Conservation (phyloP, 2,888 invertebrate genomes). For the Archips xylosteana region DNA sequence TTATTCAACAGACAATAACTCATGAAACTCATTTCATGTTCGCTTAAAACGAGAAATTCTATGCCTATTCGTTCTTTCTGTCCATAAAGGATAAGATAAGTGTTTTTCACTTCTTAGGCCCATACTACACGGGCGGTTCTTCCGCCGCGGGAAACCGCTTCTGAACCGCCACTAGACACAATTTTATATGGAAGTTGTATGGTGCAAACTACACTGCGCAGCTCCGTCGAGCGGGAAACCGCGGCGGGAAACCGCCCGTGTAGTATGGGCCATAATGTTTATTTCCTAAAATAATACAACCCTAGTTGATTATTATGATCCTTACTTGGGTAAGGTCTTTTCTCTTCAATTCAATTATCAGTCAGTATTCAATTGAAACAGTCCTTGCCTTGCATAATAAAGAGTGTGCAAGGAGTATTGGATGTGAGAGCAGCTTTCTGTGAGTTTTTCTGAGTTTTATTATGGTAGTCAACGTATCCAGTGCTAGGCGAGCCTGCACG, state of each 20-base stretch:
- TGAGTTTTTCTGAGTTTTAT: conserved; percentile 24
- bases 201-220: no score
- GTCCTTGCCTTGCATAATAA: conserved; percentile 29
- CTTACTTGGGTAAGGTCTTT: background rate
- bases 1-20: conserved; percentile 42
- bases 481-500: conserved; percentile 31
- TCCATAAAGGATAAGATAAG: conserved; percentile 17
- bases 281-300: background rate
- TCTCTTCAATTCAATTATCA: conserved; percentile 20
- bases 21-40: conserved; percentile 37
- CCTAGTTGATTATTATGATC: conserved; percentile 22
- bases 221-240: no score
- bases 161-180: no score
- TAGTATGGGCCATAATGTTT: no score
- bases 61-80: background rate
- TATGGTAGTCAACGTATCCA: conserved; percentile 10
- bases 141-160: no score
- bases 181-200: no score
- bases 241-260: no score
- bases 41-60: conserved; percentile 25
- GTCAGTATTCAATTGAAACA: conserved; percentile 25
- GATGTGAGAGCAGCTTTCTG: conserved; percentile 16
- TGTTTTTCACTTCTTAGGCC: conserved; percentile 28
- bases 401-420: conserved; percentile 13
- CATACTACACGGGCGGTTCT: no score